These are phyloP conservation scores for Lysandra coridon DNA, from an alignment of 2,888 invertebrate genomes.

Conservation along the genomic window DNA sequence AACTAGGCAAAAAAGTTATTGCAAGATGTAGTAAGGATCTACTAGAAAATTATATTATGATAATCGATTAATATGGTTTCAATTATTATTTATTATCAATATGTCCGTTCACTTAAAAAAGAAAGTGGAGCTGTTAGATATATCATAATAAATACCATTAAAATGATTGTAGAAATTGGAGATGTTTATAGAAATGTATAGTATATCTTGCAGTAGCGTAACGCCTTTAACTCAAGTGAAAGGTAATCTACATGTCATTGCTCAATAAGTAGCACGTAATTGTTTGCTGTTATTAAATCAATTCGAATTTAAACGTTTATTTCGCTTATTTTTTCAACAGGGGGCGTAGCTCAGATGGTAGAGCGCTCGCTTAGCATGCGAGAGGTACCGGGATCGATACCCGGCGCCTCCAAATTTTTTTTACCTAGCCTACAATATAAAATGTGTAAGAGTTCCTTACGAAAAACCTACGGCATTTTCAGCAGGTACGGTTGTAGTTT, in stretches of 20 bases:
- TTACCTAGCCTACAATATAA: background rate
- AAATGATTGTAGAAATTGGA: background rate
- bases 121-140: too few species aligned
- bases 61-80: too few species aligned
- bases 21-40: too few species aligned
- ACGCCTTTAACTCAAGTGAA: conserved; percentile 4
- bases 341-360: conserved; percentile 81
- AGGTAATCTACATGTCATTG: conserved; percentile 25
- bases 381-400: conserved; percentile 82
- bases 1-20: too few species aligned
- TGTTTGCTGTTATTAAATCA: background rate
- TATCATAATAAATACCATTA: too few species aligned
- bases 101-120: too few species aligned
- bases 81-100: too few species aligned
- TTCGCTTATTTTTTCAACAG: conserved; percentile 37
- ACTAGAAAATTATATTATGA: too few species aligned
- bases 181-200: background rate
- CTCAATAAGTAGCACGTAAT: conserved; percentile 9
- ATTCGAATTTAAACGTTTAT: background rate
- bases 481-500: too few species aligned
- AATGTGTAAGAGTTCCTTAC: too few species aligned
- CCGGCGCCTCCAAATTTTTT: conserved; percentile 72
- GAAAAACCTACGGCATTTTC: too few species aligned
- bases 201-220: conserved; percentile 1
- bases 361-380: conserved; percentile 81